phyloP scores from a whole-genome alignment of 2,888 invertebrate species.

The Dolomedes plantarius region DNA sequence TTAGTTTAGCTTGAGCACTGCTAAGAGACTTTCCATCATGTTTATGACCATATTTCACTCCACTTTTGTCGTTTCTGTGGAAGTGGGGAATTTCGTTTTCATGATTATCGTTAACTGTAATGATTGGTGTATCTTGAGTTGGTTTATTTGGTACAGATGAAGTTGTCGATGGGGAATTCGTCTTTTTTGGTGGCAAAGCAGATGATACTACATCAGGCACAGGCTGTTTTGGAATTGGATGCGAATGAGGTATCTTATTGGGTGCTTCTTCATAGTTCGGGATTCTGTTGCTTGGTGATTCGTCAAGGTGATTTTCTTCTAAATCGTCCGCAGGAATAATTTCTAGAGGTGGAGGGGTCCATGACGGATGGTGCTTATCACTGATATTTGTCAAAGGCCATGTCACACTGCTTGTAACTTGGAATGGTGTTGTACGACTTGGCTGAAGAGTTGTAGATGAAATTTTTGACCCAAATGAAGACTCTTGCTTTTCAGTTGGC shows the following conservation, averaged over 20 bases:
- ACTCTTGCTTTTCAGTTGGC: conserved; percentile 3
- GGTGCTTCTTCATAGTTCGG: conserved; percentile 59
- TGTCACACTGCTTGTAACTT: conserved; percentile 9
- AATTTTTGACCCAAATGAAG: background rate
- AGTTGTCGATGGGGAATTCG: conserved; percentile 23
- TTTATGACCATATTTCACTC: conserved; percentile 60
- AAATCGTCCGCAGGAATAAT: conserved; percentile 62
- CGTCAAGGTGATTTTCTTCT: conserved; percentile 60
- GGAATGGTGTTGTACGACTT: conserved; percentile 11
- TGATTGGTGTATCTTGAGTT: conserved; percentile 51
- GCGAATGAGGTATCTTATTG: conserved; percentile 38
- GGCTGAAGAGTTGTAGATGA: conserved; percentile 26
- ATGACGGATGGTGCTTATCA: conserved; percentile 37
- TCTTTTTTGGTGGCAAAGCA: background rate
- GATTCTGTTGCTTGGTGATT: conserved; percentile 61
- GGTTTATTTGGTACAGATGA: conserved; percentile 8
- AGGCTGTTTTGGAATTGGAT: conserved; percentile 25
- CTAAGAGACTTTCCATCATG: conserved; percentile 61
- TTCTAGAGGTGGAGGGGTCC: conserved; percentile 64
- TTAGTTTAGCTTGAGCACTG: conserved; percentile 82
- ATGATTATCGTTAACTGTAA: conserved; percentile 31
- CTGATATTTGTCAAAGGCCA: conserved; percentile 29
- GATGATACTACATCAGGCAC: background rate
- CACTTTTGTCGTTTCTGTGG: conserved; percentile 46
- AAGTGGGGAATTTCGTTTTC: conserved; percentile 36